phyloP scores from a whole-genome alignment of 2,797 vertebrate species.

The Phrynocephalus guinanensis region DNA sequence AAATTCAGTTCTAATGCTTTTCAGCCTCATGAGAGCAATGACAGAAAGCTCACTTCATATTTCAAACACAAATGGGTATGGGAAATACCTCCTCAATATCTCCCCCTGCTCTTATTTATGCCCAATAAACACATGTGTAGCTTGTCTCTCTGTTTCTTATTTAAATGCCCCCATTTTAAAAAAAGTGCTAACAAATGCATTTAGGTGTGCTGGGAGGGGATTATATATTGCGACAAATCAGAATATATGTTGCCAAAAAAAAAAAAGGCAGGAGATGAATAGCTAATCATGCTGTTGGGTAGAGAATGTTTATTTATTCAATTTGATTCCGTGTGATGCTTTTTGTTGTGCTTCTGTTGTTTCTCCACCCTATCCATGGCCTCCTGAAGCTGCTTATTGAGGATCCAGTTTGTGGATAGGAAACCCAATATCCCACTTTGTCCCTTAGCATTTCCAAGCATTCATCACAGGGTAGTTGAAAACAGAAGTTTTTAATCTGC shows the following conservation, averaged over 20 bases:
- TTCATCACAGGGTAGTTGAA: background rate
- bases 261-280: background rate
- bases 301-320: background rate
- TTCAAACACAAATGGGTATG: background rate
- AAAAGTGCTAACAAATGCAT: too few relatives aligned
- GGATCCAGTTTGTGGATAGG: background rate
- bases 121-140: background rate
- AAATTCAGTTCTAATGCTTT: slow-evolving; percentile 47
- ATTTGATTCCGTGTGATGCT: background rate
- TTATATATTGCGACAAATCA: background rate
- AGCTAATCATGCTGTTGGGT: background rate
- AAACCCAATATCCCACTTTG: background rate
- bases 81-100: background rate
- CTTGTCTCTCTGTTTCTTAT: too few relatives aligned
- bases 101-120: too few relatives aligned
- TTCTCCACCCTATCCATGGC: background rate
- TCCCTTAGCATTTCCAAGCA: background rate
- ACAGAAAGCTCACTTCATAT: slow-evolving; percentile 36
- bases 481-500: background rate
- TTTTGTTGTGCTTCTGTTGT: background rate
- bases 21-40: slow-evolving; percentile 50
- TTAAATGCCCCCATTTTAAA: too few relatives aligned
- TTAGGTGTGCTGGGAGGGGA: background rate
- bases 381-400: background rate
- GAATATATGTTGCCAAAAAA: background rate